These are phyloP conservation scores for Phyllotis vaccarum DNA, from an alignment of 2,797 vertebrate genomes.

Conservation along the genomic window DNA sequence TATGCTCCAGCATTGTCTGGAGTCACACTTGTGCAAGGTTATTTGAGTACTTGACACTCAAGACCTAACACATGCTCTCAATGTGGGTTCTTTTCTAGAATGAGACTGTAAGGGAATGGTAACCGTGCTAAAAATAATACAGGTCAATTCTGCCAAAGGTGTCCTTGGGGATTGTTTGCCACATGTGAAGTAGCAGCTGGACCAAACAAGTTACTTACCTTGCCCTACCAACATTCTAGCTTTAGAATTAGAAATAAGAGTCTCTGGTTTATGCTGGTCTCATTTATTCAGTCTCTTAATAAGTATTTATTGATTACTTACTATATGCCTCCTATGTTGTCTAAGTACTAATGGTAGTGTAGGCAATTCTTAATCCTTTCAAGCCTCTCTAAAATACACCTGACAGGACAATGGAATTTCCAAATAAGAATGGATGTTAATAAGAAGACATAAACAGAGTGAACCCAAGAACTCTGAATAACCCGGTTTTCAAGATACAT, in stretches of 20 bases:
- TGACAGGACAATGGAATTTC: slow-evolving; percentile 31
- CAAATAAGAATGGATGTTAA: slow-evolving; percentile 37
- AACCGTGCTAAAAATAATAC: neutral
- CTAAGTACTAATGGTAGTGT: slow-evolving; percentile 9
- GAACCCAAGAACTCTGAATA: slow-evolving; percentile 56
- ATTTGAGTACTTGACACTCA: neutral
- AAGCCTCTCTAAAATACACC: neutral
- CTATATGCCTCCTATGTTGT: neutral
- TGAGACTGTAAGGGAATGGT: neutral
- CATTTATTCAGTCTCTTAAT: neutral
- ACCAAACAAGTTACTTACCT: neutral
- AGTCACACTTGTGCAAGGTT: neutral
- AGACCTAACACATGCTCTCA: neutral
- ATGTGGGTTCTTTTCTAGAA: neutral
- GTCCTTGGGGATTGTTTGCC: neutral
- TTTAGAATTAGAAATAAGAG: slow-evolving; percentile 51
- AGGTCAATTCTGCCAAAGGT: neutral
- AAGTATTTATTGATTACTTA: neutral
- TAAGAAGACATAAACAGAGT: neutral
- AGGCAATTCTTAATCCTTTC: neutral
- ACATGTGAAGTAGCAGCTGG: neutral
- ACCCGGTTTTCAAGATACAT: slow-evolving; percentile 50
- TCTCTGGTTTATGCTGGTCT: neutral
- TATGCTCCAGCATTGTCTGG: neutral
- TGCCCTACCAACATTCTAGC: neutral